phyloP scores from a whole-genome alignment of 2,888 invertebrate species.

The Epirrhoe alternata region DNA sequence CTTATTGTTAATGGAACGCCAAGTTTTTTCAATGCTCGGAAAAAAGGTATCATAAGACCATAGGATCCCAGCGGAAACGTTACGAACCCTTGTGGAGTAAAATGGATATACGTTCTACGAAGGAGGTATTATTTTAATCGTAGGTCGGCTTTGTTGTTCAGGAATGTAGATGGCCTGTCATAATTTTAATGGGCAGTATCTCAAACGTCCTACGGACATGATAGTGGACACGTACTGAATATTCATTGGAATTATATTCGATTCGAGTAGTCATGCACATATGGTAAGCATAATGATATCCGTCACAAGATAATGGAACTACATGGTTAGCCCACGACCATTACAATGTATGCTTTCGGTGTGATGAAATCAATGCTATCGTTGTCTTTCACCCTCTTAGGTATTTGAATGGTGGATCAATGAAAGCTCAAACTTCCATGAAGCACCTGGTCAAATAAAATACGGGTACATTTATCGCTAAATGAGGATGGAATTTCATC shows the following conservation, averaged over 20 bases:
- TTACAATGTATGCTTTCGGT: not conserved
- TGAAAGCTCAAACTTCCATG: constrained; percentile 4
- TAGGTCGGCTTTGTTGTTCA: constrained; percentile 81
- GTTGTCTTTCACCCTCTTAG: constrained; percentile 5
- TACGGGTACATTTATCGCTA: constrained; percentile 38
- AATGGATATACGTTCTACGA: constrained; percentile 83
- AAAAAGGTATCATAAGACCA: constrained; percentile 81
- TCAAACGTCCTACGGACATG: constrained; percentile 69
- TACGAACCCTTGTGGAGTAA: constrained; percentile 82
- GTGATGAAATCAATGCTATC: constrained; percentile 23
- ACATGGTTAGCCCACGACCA: constrained; percentile 8
- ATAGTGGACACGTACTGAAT: constrained; percentile 71
- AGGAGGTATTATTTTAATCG: constrained; percentile 85
- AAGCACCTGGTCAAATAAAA: constrained; percentile 55
- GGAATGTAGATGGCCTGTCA: constrained; percentile 84
- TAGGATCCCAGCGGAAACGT: constrained; percentile 84
- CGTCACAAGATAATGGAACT: constrained; percentile 17
- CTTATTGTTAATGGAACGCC: constrained; percentile 85
- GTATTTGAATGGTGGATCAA: constrained; percentile 9
- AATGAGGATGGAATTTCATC: constrained; percentile 11
- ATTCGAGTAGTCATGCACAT: constrained; percentile 27
- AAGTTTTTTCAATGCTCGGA: constrained; percentile 81
- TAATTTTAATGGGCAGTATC: constrained; percentile 82
- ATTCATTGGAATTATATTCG: constrained; percentile 60
- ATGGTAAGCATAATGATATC: constrained; percentile 14